These are phyloP conservation scores for Heliconius hermathena DNA, from an alignment of 1,140 invertebrate genomes.

Conservation along the genomic window DNA sequence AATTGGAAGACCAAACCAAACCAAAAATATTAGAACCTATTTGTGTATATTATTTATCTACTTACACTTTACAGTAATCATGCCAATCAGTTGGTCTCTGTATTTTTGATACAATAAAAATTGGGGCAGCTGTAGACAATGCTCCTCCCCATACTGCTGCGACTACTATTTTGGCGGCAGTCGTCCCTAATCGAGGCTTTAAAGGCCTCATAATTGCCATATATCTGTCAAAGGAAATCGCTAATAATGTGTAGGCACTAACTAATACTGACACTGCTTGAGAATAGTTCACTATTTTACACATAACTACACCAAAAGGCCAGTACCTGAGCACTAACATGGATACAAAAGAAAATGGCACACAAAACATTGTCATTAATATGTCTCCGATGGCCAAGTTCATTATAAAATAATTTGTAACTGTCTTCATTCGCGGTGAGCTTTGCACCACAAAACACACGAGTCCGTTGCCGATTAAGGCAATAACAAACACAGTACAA, in stretches of 20 bases:
- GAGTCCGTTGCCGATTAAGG: constrained; percentile 89
- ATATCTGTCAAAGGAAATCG: constrained; percentile 93
- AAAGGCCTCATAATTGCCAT: constrained; percentile 94
- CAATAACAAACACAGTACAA: constrained; percentile 87
- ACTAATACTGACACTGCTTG: constrained; percentile 92
- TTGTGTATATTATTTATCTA: constrained; percentile 41
- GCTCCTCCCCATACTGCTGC: constrained; percentile 90
- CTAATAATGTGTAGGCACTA: constrained; percentile 92
- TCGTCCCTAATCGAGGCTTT: constrained; percentile 89
- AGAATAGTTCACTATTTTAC: constrained; percentile 89
- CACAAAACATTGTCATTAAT: constrained; percentile 91
- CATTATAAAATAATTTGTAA: constrained; percentile 81
- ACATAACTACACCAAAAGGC: constrained; percentile 91
- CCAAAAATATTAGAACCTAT: neutral
- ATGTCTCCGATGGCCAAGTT: constrained; percentile 93
- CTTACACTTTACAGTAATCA: constrained; percentile 84
- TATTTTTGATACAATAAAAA: constrained; percentile 86
- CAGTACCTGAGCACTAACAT: constrained; percentile 89
- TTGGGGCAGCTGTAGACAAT: constrained; percentile 90
- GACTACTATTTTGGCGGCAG: constrained; percentile 87
- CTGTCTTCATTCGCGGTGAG: constrained; percentile 87
- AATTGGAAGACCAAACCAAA: neutral
- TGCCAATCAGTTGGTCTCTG: constrained; percentile 83
- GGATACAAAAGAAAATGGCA: constrained; percentile 92
- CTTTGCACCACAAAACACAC: constrained; percentile 92